Base-by-base conservation (phyloP, 2,888 invertebrate genomes). In the Plagiodera versicolora region DNA sequence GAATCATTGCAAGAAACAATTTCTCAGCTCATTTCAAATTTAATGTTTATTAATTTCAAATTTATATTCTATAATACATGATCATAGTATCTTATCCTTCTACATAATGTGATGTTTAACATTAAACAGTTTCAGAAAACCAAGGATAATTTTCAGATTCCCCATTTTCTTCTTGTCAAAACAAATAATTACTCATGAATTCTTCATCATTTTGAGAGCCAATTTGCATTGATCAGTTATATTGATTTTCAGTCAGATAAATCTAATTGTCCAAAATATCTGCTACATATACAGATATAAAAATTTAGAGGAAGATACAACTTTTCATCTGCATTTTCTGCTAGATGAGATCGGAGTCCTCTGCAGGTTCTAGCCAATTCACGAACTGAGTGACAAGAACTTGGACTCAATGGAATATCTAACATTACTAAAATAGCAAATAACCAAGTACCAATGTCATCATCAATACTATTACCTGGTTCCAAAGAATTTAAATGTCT, bases 251-350 rank as follows among this genome's bases (percentile, higher is more conserved):
- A 53, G 65, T 91, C 91, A 20, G 87, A 88, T 72, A 92, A 81
- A 79, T 92, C 92, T 67, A 84, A 80, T 77, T 93, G 92, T 66
- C 86, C 84, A 80, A 89, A 92, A 79, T 89, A 91, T 71, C 86
- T 83, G 44, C 88, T 85, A 48, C 92, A 87, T 66, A 92, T 79
- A 77, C 90, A 90, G 74, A 92, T 90, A 71, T 89, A 86, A 53
- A 92, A 81, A 80, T 90, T 92, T 44, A 90, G 75, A 8, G 88
- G 84, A 50, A 81, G 78, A 48, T 83, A 83, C 45, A 81, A 75
- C 56, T 76, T 70, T 66, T 70, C 73, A 30, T 79, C 74, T 60
- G 79, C 75, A 64, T 81, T 81, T 20, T 62, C 75, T 35, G 67
- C 46, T 20, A 77, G 69, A 24, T 66, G 67, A 4, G 75, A 73